Conservation (phyloP, 1,140 invertebrate genomes). For the Ooceraea biroi region DNA sequence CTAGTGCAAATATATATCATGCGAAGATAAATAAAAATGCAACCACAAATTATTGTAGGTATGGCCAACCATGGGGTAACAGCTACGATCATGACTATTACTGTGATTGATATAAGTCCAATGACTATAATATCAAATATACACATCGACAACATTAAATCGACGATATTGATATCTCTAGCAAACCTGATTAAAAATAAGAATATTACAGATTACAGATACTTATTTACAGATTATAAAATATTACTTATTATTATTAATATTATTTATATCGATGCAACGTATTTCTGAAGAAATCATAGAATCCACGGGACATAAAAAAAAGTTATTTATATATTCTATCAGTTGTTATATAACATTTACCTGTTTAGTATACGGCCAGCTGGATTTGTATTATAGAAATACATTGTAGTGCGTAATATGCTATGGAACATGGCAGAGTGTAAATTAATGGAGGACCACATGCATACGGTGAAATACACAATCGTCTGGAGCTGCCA, state of each 20-base stretch:
- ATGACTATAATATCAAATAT: constrained; percentile 92
- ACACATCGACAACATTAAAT: constrained; percentile 93
- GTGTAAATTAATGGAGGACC: constrained; percentile 91
- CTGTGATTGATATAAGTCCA: constrained; percentile 90
- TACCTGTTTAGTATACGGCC: constrained; percentile 91
- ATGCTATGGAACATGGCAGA: constrained; percentile 92
- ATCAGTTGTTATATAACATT: background rate
- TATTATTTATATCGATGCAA: too few relatives aligned
- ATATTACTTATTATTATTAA: too few relatives aligned
- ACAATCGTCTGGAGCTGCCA: constrained; percentile 87
- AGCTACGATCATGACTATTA: constrained; percentile 90
- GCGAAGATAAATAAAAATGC: constrained; percentile 91
- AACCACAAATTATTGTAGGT: constrained; percentile 89
- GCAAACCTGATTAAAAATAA: constrained; percentile 88
- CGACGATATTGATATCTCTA: constrained; percentile 94
- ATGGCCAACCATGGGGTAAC: constrained; percentile 92
- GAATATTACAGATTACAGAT: too few relatives aligned
- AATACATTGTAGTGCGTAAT: constrained; percentile 91
- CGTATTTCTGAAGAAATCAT: too few relatives aligned
- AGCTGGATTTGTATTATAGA: constrained; percentile 93
- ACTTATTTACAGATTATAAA: too few relatives aligned
- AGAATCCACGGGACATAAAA: too few relatives aligned
- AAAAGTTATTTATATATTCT: too few relatives aligned
- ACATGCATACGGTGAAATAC: constrained; percentile 91
- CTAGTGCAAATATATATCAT: constrained; percentile 93